Evolutionary conservation across 2,113 vertebrate species (phyloP), one percentile per base, ranked within the genome.

Genomic region (Chaetops frenatus): DNA sequence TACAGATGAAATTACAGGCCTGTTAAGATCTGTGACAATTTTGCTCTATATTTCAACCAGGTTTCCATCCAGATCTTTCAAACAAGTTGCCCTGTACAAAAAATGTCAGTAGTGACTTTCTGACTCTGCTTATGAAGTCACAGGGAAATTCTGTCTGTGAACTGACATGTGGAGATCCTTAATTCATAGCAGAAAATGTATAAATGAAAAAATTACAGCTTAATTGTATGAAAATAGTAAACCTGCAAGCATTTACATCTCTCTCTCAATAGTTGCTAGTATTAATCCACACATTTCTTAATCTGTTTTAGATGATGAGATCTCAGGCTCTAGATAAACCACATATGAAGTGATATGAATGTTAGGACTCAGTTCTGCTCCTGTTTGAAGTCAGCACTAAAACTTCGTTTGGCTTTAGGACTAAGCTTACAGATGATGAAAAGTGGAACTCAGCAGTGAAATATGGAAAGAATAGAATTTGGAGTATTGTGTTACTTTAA

Each of bases 341-440:
- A 64, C 86, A 86, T 90, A 90, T 81, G 79, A 93, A 72, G 91
- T 83, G 88, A 83, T 86, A 74, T 45, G 65, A 93, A 44, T 67
- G 51, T 83, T 81, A 88, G 79, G 69, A 85, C 65, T 60, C 56
- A 79, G 88, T 88, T 92, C 90, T 94, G 92, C 93, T 96, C 80
- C 92, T 70, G 82, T 94, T 93, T 95, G 92, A 97, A 95, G 94
- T 93, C 48, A 90, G 86, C 80, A 95, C 83, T 92, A 94, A 96
- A 95, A 88, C 47, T 95, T 79, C 45, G 80, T 65, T 89, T 73
- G 78, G 81, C 65, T 91, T 85, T 65, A 80, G 54, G 69, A 76
- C 73, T 94, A 86, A 94, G 73, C 33, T 94, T 87, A 60, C 89
- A 95, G 88, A 94, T 95, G 91, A 97, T 94, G 88, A 86, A 82